Evolutionary conservation across 2,888 invertebrate species (phyloP).

Genomic region (Shargacucullia verbasci): DNA sequence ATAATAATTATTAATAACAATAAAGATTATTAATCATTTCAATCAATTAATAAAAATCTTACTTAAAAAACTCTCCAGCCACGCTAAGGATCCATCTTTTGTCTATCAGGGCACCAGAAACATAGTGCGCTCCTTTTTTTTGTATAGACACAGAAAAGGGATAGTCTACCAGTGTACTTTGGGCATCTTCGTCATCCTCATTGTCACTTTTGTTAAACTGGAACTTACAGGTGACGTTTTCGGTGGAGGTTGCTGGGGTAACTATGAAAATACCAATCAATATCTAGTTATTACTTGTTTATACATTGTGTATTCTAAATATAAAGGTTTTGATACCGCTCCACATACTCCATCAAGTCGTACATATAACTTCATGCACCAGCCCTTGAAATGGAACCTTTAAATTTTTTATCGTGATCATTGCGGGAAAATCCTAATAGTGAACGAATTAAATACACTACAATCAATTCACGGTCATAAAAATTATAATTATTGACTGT

Average conservation of each 20-base stretch:
- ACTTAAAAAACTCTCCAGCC: conserved; percentile 80
- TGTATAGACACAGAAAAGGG: conserved; percentile 79
- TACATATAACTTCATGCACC: too few species aligned
- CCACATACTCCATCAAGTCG: too few species aligned
- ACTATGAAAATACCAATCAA: conserved; percentile 4
- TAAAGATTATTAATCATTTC: too few species aligned
- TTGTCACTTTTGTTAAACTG: conserved; percentile 46
- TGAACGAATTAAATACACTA: too few species aligned
- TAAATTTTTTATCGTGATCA: too few species aligned
- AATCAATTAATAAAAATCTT: conserved; percentile 38
- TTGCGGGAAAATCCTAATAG: too few species aligned
- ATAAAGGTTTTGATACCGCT: too few species aligned
- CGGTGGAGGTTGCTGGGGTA: conserved; percentile 35
- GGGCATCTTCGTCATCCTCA: conserved; percentile 41
- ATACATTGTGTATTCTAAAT: neutral
- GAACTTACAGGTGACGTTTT: conserved; percentile 43
- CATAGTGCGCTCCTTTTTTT: conserved; percentile 76
- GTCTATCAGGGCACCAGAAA: conserved; percentile 75
- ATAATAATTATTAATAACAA: too few species aligned
- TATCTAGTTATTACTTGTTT: neutral
- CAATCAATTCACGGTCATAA: too few species aligned
- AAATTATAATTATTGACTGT: too few species aligned
- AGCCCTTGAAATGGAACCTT: too few species aligned
- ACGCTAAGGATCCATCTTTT: conserved; percentile 76
- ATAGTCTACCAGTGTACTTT: conserved; percentile 62